Percentiles rank a stretch among this genome's conserved stretches.
phyloP scores from a whole-genome alignment of 2,113 vertebrate species.

The Aegithalos caudatus region DNA sequence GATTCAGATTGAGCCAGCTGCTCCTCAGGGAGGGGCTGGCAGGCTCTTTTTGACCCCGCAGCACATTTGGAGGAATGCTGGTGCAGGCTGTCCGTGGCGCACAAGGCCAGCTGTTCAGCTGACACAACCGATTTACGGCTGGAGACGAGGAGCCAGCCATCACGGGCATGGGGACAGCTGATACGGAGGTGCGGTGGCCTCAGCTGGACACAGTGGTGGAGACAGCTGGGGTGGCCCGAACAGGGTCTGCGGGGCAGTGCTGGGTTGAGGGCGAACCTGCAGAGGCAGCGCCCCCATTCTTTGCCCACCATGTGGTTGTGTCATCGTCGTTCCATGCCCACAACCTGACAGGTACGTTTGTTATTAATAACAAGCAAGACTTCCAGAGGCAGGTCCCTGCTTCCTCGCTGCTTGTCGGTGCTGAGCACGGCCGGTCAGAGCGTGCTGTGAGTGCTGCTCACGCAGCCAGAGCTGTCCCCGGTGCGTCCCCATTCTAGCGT shows the following conservation, averaged over 20 bases:
- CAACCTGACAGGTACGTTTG: not conserved
- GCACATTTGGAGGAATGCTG: not conserved
- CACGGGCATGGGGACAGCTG: not conserved
- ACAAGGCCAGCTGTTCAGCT: not conserved
- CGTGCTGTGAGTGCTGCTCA: not conserved
- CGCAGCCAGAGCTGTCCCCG: conserved; percentile 30
- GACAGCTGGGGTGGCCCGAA: not conserved
- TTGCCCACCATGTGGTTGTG: not conserved
- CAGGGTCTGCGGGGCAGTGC: fast-evolving
- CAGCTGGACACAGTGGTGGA: not conserved
- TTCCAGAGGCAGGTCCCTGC: not conserved
- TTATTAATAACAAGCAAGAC: not conserved
- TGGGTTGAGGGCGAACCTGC: fast-evolving
- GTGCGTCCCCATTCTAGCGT: not conserved
- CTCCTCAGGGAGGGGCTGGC: not conserved
- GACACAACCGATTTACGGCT: not conserved
- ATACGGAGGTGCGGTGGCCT: not conserved
- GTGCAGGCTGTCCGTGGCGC: fast-evolving
- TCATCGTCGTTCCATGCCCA: not conserved
- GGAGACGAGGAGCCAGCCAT: not conserved
- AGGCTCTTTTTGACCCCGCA: not conserved
- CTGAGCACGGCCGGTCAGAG: not conserved
- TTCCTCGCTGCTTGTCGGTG: not conserved
- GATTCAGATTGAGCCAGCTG: not conserved
- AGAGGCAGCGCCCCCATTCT: not conserved